Percentiles rank a stretch among this genome's conserved stretches.
phyloP scores from a whole-genome alignment of 2,888 invertebrate genomes.

The Apamea crenata region DNA sequence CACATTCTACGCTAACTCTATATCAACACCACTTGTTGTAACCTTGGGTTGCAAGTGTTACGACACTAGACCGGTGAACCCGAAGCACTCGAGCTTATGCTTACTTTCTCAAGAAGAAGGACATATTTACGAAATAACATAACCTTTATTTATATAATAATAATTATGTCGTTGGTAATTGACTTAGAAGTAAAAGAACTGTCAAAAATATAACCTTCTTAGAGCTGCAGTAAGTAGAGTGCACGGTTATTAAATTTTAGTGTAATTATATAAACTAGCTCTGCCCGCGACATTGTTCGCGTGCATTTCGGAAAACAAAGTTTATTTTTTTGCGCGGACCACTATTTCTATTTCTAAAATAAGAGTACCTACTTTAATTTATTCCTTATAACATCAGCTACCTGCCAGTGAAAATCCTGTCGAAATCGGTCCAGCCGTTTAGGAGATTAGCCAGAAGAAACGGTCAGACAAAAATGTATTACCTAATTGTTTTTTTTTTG shows the following conservation, averaged over 20 bases:
- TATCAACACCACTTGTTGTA: constrained; percentile 5
- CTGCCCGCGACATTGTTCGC: too few species aligned
- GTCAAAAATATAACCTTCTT: constrained; percentile 13
- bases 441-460: too few species aligned
- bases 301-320: too few species aligned
- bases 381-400: too few species aligned
- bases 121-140: constrained; percentile 37
- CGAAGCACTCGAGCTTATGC: constrained; percentile 34
- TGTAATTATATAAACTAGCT: too few species aligned
- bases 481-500: too few species aligned
- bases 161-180: not conserved
- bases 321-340: too few species aligned
- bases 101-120: constrained; percentile 44
- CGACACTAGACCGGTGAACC: constrained; percentile 33
- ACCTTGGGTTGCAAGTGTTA: constrained; percentile 48
- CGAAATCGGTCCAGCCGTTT: too few species aligned
- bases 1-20: constrained; percentile 4
- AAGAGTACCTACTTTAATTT: too few species aligned
- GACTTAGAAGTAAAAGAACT: not conserved
- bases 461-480: too few species aligned
- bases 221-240: not conserved
- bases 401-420: too few species aligned
- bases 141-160: constrained; percentile 10
- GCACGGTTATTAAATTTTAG: not conserved
- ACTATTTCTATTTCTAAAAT: too few species aligned